Conservation (phyloP, 1,140 invertebrate genomes). For the Phocides pigmalion region DNA sequence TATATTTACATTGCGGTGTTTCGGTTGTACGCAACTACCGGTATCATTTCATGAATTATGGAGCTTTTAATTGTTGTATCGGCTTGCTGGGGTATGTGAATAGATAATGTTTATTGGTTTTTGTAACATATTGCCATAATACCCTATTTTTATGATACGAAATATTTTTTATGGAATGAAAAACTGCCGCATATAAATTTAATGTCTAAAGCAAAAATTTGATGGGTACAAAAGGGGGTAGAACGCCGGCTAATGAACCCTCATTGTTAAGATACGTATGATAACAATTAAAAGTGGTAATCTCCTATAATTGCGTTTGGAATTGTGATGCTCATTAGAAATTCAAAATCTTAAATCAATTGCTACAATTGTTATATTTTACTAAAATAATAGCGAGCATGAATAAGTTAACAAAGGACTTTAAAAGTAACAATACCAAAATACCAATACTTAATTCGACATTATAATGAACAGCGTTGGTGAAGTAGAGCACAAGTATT, state of each 20-base stretch:
- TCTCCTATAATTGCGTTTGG: too few species aligned
- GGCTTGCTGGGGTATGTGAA: conserved; percentile 42
- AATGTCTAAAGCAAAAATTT: too few species aligned
- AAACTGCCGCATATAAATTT: too few species aligned
- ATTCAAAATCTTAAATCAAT: too few species aligned
- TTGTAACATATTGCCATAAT: conserved; percentile 36
- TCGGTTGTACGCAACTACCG: conserved; percentile 40
- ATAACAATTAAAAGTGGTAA: too few species aligned
- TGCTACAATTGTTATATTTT: too few species aligned
- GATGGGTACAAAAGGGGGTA: too few species aligned
- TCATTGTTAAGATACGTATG: too few species aligned
- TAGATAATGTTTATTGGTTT: conserved; percentile 49
- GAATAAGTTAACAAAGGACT: not conserved
- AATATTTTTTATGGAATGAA: too few species aligned
- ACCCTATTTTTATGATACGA: not conserved
- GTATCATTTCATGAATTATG: conserved; percentile 47
- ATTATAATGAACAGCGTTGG: not conserved
- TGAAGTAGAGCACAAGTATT: conserved; percentile 11
- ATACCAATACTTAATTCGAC: conserved; percentile 2
- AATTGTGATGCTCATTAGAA: too few species aligned
- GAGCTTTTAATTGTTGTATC: conserved; percentile 49
- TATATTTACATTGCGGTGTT: conserved; percentile 45
- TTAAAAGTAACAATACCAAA: not conserved
- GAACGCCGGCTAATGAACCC: too few species aligned
- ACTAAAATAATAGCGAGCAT: not conserved